Evolutionary conservation across 2,888 invertebrate genomes (phyloP).

Genomic region (Luffia ferchaultella): DNA sequence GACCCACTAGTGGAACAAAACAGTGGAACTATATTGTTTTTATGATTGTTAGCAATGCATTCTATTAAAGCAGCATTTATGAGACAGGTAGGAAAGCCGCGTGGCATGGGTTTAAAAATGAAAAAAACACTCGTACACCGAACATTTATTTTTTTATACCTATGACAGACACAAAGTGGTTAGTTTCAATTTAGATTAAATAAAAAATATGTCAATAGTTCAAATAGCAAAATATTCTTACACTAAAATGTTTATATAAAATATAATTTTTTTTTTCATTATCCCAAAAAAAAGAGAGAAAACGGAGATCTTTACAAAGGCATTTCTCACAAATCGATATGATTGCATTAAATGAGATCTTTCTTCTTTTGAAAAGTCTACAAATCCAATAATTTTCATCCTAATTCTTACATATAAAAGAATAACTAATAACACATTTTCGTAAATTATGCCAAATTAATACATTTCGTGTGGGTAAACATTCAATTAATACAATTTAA

Average conservation of each 20-base stretch:
- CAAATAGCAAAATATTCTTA: background rate
- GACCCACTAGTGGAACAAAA: too few relatives aligned
- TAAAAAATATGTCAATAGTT: background rate
- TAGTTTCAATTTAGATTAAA: background rate
- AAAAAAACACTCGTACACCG: too few relatives aligned
- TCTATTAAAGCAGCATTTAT: too few relatives aligned
- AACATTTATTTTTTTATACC: background rate
- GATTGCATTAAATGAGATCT: constrained; percentile 53
- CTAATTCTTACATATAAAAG: constrained; percentile 28
- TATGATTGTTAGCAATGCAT: too few relatives aligned
- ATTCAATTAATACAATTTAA: background rate
- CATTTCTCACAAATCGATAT: constrained; percentile 26
- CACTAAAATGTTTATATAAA: constrained; percentile 33
- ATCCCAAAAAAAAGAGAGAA: constrained; percentile 30
- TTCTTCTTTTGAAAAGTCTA: constrained; percentile 43
- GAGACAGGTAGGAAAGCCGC: too few relatives aligned
- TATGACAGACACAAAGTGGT: background rate
- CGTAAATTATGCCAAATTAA: constrained; percentile 43
- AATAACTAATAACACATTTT: constrained; percentile 24
- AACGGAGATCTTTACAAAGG: constrained; percentile 51
- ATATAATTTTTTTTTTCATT: constrained; percentile 26
- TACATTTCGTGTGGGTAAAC: constrained; percentile 25
- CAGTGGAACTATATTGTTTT: too few relatives aligned
- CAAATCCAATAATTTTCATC: constrained; percentile 41
- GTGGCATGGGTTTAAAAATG: too few relatives aligned